Percentiles rank a stretch among this genome's conserved stretches.
phyloP scores from a whole-genome alignment of 2,888 invertebrate species.

The Tanytarsus gracilentus region DNA sequence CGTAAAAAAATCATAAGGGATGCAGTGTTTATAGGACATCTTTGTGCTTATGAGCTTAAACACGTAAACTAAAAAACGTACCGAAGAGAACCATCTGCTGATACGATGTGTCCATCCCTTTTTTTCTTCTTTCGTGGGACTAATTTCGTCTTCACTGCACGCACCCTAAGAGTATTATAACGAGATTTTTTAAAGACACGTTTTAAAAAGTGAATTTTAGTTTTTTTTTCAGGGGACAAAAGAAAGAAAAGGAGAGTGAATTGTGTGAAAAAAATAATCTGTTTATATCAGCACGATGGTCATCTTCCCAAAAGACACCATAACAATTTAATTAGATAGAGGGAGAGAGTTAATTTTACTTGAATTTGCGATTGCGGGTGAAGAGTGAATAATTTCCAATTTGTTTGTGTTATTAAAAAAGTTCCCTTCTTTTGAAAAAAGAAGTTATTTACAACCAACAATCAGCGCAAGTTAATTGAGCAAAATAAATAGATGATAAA shows the following conservation, averaged over 20 bases:
- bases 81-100: conserved; percentile 62
- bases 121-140: conserved; percentile 34
- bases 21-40: no score
- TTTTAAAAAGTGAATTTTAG: neutral
- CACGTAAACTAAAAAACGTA: conserved; percentile 45
- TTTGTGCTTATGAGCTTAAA: neutral
- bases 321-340: neutral
- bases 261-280: neutral
- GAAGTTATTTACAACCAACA: neutral
- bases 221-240: neutral
- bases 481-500: neutral
- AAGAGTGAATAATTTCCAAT: no score
- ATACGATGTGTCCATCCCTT: conserved; percentile 63
- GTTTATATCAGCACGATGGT: conserved; percentile 26
- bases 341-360: neutral
- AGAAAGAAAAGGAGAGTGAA: conserved; percentile 5
- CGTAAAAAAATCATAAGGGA: no score
- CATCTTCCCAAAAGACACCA: conserved; percentile 16
- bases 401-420: no score
- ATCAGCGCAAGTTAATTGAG: neutral
- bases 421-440: neutral
- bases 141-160: conserved; percentile 33
- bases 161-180: conserved; percentile 12
- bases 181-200: neutral
- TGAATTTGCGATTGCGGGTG: no score